These are phyloP conservation scores for Podarcis muralis DNA, from an alignment of 2,113 vertebrate genomes.

Conservation along the genomic window DNA sequence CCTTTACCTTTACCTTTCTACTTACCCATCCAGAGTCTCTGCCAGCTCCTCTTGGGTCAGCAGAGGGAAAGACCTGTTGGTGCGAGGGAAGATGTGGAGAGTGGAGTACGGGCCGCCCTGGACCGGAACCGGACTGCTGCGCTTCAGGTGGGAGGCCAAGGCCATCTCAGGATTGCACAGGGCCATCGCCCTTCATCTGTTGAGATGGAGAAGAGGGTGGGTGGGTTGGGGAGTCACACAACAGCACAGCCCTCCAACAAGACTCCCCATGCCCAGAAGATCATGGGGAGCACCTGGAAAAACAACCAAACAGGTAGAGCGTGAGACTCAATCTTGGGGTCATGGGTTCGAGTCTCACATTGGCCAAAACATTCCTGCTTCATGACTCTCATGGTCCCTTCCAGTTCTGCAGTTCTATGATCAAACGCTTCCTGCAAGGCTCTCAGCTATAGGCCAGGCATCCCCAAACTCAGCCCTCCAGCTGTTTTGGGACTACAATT, in stretches of 20 bases:
- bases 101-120: neutral
- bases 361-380: no score
- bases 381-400: no score
- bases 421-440: neutral
- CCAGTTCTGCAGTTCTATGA: neutral
- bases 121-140: rapidly evolving
- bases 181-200: conserved; percentile 28
- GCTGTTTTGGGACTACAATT: no score
- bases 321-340: no score
- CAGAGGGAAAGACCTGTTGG: neutral
- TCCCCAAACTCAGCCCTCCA: neutral
- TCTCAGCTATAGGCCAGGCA: neutral
- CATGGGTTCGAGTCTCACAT: no score
- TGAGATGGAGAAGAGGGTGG: rapidly evolving
- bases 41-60: conserved; percentile 5
- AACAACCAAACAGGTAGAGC: no score
- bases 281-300: no score
- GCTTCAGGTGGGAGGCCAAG: neutral
- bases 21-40: neutral
- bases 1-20: neutral
- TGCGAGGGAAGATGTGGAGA: rapidly evolving
- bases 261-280: neutral
- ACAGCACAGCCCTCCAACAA: no score
- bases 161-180: rapidly evolving
- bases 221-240: no score